Conservation (phyloP, 30 jellyfish, hydroid and myxozoan species). For the Nemopilema nomurai region DNA sequence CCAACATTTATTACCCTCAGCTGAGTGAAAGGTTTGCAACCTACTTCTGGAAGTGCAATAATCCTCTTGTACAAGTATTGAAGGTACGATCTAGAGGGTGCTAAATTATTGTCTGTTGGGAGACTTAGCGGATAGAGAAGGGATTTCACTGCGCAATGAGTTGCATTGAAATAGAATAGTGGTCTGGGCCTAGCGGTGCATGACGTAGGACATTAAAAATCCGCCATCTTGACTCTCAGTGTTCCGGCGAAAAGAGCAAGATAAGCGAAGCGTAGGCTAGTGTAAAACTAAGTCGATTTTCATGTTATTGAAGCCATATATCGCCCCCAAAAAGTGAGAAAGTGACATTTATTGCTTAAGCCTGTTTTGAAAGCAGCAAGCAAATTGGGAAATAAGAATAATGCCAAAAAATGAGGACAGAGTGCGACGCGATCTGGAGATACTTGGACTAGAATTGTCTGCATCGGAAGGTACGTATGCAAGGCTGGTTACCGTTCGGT, state of each 20-base stretch:
- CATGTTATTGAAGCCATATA: neutral
- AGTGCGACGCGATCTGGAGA: constrained; percentile 66
- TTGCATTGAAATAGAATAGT: constrained; percentile 5
- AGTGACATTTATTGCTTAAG: neutral
- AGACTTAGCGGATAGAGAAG: neutral
- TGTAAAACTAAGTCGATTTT: neutral
- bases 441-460: constrained; percentile 68
- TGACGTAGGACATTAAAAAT: constrained; percentile 72
- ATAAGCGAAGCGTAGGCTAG: neutral
- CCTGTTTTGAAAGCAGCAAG: constrained; percentile 2
- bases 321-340: neutral
- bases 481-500: neutral
- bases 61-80: too few relatives aligned
- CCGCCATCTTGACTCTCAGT: constrained; percentile 74
- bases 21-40: too few relatives aligned
- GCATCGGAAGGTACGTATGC: constrained; percentile 69
- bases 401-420: constrained; percentile 74
- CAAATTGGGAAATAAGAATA: constrained; percentile 2
- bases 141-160: neutral
- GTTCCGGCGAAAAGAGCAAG: constrained; percentile 85
- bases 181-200: constrained; percentile 57
- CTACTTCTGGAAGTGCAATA: too few relatives aligned
- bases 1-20: too few relatives aligned
- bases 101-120: too few relatives aligned
- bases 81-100: too few relatives aligned